Base-by-base conservation (phyloP, 2,113 vertebrate genomes). In the Tringa solitaria region DNA sequence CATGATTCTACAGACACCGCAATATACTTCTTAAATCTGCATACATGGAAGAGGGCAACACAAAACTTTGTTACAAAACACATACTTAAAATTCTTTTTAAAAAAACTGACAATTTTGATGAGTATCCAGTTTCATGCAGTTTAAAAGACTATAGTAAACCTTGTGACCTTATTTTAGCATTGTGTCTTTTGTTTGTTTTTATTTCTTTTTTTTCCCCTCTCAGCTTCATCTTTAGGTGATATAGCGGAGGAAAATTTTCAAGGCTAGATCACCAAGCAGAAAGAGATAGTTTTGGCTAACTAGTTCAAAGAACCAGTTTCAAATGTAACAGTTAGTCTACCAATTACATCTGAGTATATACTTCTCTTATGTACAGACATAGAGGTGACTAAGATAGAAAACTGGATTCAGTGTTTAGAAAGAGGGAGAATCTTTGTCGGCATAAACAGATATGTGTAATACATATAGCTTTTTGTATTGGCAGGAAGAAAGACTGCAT, bases 31-130 rank as follows among this genome's bases (percentile, higher is more conserved):
- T 22, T 8, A 69, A 30, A 19, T 5, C 30, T 43, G 33, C 35
- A 5, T 12, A 56, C 1, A 0, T 13, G 6, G 23, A 60, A 56
- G 30, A 46, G 3, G 1, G 2, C 28, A 57, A 80, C 28, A 54
- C 10, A 76, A 50, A 73, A 14, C 7, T 61, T 10, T 24, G 11
- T 17, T 35, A 72, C 33, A 35, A 50, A 87, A 24, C 16, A 67
- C 32, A 59, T 17, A 9, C 28, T 70, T 59, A 4, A 59, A 67
- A 45, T 54, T 21, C 1, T 51, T 73, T 51, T 48, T 39, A 1
- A 24, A 77, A 37, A 79, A 16, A 4, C 28, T 46, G 5, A 12
- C 23, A 46, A 5, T 60, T 83, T 68, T 43, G 7, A 48, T 32
- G 8, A 79, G 15, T 41, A 73, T 37, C 41, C 14, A 18, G 2